Base-by-base conservation (phyloP, 1,140 invertebrate species). In the Tetramorium alpestre region DNA sequence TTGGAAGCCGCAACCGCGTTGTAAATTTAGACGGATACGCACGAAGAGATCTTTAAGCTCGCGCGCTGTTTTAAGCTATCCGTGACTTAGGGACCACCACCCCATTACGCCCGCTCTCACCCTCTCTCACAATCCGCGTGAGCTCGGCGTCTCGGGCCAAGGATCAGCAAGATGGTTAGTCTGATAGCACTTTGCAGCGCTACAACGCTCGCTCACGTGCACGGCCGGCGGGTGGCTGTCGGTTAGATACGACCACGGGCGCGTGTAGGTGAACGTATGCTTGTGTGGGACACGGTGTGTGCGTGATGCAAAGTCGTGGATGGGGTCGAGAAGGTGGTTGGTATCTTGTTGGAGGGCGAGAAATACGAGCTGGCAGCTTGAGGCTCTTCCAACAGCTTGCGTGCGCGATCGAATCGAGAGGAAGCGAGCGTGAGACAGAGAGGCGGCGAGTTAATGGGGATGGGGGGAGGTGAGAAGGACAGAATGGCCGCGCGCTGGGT, bases 321-420 rank as follows among this genome's bases (percentile, higher is more conserved):
- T 85, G 86, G 90, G 90, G 90, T 73, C 81, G 67, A 90, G 58
- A 90, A 91, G 88, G 90, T 91, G 90, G 90, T 90, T 88, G 90
- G 90, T 91, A 91, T 91, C 90, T 91, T 87, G 90, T 91, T 91
- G 90, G 90, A 91, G 90, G 90, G 90, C 78, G 90, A 91, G 90
- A 91, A 91, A 91, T 91, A 91, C 90, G 90, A 91, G 86, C 84
- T 81, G 87, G 72, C 88, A 78, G 80, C 25, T 72, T 85, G 87
- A 88, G 86, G 78, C 88, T 91, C 88, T 75, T 91, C 86, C 77
- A 84, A 16, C 75, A 62, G 86, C 62, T 91, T 88, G 90, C 90
- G 90, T 91, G 90, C 88, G 65, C 86, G 90, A 91, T 89, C 85
- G 77, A 89, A 88, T 82, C 58, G 58, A 54, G 13, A 77, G 69